Conservation (phyloP, 2,113 vertebrate genomes). For the Odontophorus gujanensis region DNA sequence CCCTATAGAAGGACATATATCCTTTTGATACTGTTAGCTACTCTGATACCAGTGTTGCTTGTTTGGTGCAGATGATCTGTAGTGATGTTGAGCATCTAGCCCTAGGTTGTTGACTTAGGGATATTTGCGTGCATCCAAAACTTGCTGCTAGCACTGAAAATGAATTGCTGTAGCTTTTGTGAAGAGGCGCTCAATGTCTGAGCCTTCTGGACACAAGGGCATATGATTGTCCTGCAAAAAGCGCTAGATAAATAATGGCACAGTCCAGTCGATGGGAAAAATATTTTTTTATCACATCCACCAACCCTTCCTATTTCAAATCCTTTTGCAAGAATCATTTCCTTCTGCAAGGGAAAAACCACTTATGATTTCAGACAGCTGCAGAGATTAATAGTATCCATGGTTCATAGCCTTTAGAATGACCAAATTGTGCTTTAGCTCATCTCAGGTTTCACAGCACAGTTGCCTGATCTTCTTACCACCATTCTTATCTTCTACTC, state of each 20-base stretch:
- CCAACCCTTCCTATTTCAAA: background rate
- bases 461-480: background rate
- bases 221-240: background rate
- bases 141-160: background rate
- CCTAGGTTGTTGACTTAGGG: background rate
- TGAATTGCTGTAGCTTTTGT: background rate
- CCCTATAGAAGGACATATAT: background rate
- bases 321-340: background rate
- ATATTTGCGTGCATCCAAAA: background rate
- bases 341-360: background rate
- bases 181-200: background rate
- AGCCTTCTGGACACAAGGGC: background rate
- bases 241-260: background rate
- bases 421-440: background rate
- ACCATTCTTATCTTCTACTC: background rate
- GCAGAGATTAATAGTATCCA: background rate
- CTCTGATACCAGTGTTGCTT: background rate
- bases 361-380: slow-evolving; percentile 8
- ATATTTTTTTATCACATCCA: background rate
- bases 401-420: slow-evolving; percentile 22
- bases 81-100: background rate
- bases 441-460: background rate
- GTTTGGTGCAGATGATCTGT: background rate
- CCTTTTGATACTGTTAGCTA: background rate
- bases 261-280: slow-evolving; percentile 30